Base-by-base conservation (phyloP, 2,888 invertebrate species). In the Pseudanteris insignis region DNA sequence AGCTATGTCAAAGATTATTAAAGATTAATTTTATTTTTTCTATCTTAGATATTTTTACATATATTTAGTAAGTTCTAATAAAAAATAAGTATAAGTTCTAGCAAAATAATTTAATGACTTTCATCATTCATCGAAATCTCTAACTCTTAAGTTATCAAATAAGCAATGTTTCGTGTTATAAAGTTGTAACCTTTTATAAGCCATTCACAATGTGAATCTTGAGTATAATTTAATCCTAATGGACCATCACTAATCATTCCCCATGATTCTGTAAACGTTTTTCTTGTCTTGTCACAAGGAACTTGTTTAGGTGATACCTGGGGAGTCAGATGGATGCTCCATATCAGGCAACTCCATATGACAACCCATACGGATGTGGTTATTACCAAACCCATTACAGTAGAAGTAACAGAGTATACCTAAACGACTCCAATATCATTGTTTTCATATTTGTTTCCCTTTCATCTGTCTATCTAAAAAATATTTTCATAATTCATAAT, bases 151-250 rank as follows among this genome's bases (percentile, higher is more conserved):
- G n/a, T n/a, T n/a, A n/a, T n/a, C n/a, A n/a, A n/a, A n/a, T n/a
- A n/a, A n/a, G n/a, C n/a, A n/a, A n/a, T n/a, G n/a, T n/a, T n/a
- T n/a, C n/a, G n/a, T n/a, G n/a, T n/a, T n/a, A n/a, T n/a, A n/a
- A n/a, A n/a, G n/a, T n/a, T n/a, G n/a, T n/a, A n/a, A 83, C 96
- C 95, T 83, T 90, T 91, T 73, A 96, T 95, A 44, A 96, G 87
- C 96, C 96, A 96, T 85, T 96, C 95, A 80, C 96, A 96, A 78
- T 95, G 94, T 36, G 94, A 93, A 78, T 94, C 93, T 81, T 87
- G 91, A 41, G 92, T 93, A 78, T 96, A 96, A 79, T 94, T 92
- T 21, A 88, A 89, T 63, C 88, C 91, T 64, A 88, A 86, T 15
- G 92, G 91, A 37, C 95, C 94, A 84, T 95, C 94, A 62, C 92